These are phyloP conservation scores for Cephalopholis sonnerati DNA, from an alignment of 2,113 vertebrate species.

Conservation along the genomic window DNA sequence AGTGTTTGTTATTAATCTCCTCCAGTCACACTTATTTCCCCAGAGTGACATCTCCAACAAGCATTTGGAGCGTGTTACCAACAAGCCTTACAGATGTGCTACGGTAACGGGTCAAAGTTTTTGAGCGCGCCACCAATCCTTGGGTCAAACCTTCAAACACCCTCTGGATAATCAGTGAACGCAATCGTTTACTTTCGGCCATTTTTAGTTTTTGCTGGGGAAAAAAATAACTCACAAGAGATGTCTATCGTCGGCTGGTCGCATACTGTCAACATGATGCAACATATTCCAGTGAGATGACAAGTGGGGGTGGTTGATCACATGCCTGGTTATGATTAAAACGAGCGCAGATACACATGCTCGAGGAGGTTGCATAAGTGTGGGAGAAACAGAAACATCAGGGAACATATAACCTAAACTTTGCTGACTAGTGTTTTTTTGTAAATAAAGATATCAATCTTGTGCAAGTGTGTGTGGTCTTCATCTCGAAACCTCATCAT, in stretches of 20 bases:
- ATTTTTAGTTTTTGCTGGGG: background rate
- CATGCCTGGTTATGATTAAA: constrained; percentile 42
- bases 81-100: constrained; percentile 32
- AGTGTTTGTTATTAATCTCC: constrained; percentile 57
- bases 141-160: background rate
- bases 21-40: constrained; percentile 69
- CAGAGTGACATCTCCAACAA: constrained; percentile 13
- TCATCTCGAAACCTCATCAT: background rate
- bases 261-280: constrained; percentile 34
- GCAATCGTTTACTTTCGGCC: background rate
- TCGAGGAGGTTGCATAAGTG: constrained; percentile 24
- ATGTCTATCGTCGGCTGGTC: background rate
- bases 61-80: constrained; percentile 15
- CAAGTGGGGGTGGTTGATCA: constrained; percentile 50
- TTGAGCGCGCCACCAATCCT: background rate
- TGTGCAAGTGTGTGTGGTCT: no score
- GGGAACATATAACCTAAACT: background rate
- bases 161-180: background rate
- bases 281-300: constrained; percentile 37
- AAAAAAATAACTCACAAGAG: background rate
- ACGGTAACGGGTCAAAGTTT: constrained; percentile 20
- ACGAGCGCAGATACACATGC: constrained; percentile 24
- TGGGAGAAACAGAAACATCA: constrained; percentile 9
- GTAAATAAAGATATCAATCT: no score
- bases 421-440: background rate